Base-by-base conservation (phyloP, 2,797 vertebrate genomes). In the Hemibagrus guttatus region DNA sequence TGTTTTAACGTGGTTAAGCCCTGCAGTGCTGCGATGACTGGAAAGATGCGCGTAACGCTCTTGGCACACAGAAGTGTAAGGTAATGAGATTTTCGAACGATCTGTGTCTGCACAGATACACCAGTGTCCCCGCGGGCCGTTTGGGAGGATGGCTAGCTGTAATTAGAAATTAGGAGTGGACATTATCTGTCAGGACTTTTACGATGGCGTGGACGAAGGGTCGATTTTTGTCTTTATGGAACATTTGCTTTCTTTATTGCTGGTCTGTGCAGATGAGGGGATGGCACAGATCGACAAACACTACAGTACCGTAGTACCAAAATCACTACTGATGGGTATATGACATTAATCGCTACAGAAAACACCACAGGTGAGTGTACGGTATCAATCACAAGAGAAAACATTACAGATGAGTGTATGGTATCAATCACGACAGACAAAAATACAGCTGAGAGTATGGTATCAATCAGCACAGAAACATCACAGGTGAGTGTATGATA, bases 1-100 rank as follows among this genome's bases (percentile, higher is more conserved):
- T 92, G 89, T 91, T n/a, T 88, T 95, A 96, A 96, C 93, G 91
- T 91, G 93, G 94, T 96, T 95, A 95, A 89, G 91, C 93, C 91
- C 94, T 90, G 90, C 78, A 61, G 86, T 93, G 94, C 95, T 93
- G 91, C 89, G 92, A 92, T 92, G 91, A 91, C 89, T 91, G 91
- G 92, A 42, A 93, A 94, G 93, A 93, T 92, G 90, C 90, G 85
- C 87, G 72, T 93, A 92, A 93, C 91, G 93, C 89, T 87, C 83
- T 91, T 90, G 91, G 92, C 92, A 91, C 89, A 92, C 88, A 76
- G 89, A 92, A 89, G 93, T 91, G 91, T 91, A 86, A 76, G 90
- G 85, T 96, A 95, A 96, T 94, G 88, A 91, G 93, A 95, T 96
- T 96, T 94, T 58, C 85, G 90, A 87, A 90, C 91, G 81, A 87